Base-by-base conservation (phyloP, 2,888 invertebrate genomes). In the Xylota sylvarum region DNA sequence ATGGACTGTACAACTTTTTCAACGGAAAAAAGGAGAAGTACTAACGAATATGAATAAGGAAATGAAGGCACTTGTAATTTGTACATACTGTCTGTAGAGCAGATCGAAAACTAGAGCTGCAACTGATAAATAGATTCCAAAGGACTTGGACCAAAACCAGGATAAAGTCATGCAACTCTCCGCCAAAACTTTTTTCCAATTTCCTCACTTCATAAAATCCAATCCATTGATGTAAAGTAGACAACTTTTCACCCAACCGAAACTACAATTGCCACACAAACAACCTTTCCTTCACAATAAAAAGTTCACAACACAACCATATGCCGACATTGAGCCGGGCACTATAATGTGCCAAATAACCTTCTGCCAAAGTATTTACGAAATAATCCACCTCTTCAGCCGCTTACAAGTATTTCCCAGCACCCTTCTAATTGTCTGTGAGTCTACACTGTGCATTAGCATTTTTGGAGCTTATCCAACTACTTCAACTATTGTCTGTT, bases 401-500 rank as follows among this genome's bases (percentile, higher is more conserved):
- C 5, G 58, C 35, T 48, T 76, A 56, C 50, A 77, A 60, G 55
- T 55, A 60, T 58, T 43, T 52, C 50, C 58, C 72, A 65, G 76
- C 46, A 60, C 62, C 67, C 70, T 73, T 60, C 82, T 65, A 72
- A 78, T 72, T 77, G 80, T 77, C 76, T 73, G 7, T 55, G 50
- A 55, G 19, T 43, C 74, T 56, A 48, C 62, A 70, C 19, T 30
- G n/a, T 0, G 10, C 58, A 73, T 64, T 58, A 78, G 32, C 84
- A 78, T 82, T 86, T 86, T 82, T 86, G 86, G 86, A 86, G 73
- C 82, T 73, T 73, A 82, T 86, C 86, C 86, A 86, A 86, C 86
- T 86, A 86, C 86, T 86, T 86, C 43, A 86, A 82, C 85, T 86
- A 78, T 56, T 73, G 62, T 86, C 73, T 86, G 86, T 86, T 86